Evolutionary conservation across 1,140 invertebrate genomes (phyloP).

Genomic region (Pantala flavescens): DNA sequence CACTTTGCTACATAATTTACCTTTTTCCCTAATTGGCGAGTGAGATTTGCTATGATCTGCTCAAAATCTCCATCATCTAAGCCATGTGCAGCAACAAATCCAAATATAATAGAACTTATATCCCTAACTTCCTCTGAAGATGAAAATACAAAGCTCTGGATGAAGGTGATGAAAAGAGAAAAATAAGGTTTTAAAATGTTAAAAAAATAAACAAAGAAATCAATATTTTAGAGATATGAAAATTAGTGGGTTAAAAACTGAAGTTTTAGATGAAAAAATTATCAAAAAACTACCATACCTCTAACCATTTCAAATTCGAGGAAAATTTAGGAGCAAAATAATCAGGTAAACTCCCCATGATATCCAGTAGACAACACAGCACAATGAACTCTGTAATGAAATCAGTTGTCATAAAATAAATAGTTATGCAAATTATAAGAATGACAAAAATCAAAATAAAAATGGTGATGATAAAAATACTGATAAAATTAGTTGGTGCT

Average conservation of each 20-base stretch:
- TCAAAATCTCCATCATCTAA: conserved; percentile 31
- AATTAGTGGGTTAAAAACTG: neutral
- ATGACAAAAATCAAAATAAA: neutral
- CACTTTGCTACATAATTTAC: neutral
- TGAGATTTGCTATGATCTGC: conserved; percentile 29
- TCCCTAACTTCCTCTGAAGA: conserved; percentile 62
- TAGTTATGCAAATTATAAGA: too few species aligned
- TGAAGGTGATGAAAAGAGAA: neutral
- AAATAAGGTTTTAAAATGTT: neutral
- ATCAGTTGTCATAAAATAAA: too few species aligned
- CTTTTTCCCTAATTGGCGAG: conserved; percentile 29
- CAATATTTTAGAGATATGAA: neutral
- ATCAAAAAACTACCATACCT: neutral
- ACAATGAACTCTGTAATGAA: neutral
- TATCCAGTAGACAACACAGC: neutral
- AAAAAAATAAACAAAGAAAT: neutral
- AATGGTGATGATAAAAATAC: neutral
- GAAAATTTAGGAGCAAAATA: neutral
- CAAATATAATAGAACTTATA: conserved; percentile 53
- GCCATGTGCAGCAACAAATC: conserved; percentile 47
- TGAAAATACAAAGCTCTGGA: conserved; percentile 47
- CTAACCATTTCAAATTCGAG: neutral
- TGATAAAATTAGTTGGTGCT: too few species aligned
- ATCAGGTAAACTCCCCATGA: neutral
- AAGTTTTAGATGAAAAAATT: neutral